Evolutionary conservation across 2,888 invertebrate genomes (phyloP).

Genomic region (Nomada lathburiana): DNA sequence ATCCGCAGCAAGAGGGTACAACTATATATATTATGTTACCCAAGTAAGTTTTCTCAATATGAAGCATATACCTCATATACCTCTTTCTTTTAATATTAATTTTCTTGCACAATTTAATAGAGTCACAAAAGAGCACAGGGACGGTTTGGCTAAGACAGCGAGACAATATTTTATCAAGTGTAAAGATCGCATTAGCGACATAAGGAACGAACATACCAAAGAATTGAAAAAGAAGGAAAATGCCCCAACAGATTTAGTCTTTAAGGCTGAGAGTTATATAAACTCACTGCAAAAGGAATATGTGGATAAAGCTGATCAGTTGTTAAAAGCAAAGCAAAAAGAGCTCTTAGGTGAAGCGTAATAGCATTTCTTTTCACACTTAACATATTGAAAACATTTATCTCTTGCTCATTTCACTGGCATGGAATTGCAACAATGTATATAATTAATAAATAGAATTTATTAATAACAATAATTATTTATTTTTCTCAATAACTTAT

Average conservation of each 20-base stretch:
- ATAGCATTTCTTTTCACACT: not conserved
- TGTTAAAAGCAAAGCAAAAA: constrained; percentile 89
- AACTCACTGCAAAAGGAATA: constrained; percentile 89
- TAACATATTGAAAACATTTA: not conserved
- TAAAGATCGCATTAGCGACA: constrained; percentile 90
- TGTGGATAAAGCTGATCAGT: constrained; percentile 87
- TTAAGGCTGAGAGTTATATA: constrained; percentile 89
- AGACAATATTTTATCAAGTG: constrained; percentile 92
- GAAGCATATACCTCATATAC: not conserved
- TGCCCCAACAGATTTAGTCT: constrained; percentile 89
- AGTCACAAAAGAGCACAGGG: constrained; percentile 97
- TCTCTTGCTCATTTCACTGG: not conserved
- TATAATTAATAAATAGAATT: not conserved
- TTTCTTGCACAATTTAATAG: constrained; percentile 77
- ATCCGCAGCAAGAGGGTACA: constrained; percentile 97
- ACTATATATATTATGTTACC: constrained; percentile 95
- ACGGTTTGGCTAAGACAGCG: constrained; percentile 94
- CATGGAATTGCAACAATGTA: not conserved
- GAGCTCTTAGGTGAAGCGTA: constrained; percentile 87
- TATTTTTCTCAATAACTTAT: not conserved
- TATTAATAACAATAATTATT: not conserved
- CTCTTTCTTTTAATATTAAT: constrained; percentile 10
- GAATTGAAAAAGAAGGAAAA: constrained; percentile 89
- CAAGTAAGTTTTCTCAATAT: constrained; percentile 86
- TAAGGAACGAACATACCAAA: constrained; percentile 90